Evolutionary conservation across 2,797 vertebrate species (phyloP).

Genomic region (Oreochromis grahami): DNA sequence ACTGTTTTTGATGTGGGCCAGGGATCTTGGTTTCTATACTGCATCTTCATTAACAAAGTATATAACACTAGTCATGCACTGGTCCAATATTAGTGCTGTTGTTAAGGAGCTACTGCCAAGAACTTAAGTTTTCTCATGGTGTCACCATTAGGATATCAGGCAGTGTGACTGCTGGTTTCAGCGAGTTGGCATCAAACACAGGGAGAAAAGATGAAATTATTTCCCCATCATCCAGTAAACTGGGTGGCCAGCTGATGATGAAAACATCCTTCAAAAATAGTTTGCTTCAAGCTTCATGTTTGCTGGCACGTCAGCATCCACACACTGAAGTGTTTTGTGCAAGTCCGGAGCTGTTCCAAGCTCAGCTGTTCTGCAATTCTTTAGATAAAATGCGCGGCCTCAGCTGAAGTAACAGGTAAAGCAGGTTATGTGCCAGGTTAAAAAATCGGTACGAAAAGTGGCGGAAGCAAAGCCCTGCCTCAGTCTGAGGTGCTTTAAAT

Average conservation of each 20-base stretch:
- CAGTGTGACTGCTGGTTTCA: not conserved
- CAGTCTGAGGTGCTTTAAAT: slow-evolving; percentile 1
- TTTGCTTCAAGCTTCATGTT: not conserved
- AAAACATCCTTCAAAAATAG: not conserved
- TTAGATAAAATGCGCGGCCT: not conserved
- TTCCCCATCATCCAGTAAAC: not conserved
- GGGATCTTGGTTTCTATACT: not conserved
- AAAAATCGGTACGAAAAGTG: not conserved
- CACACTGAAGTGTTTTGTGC: not conserved
- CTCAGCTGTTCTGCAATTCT: not conserved
- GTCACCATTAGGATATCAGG: not conserved
- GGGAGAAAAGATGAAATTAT: not conserved
- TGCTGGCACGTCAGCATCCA: not conserved
- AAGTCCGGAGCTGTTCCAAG: not conserved
- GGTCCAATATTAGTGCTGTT: not conserved
- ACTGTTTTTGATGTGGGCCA: too few relatives aligned
- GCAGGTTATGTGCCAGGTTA: not conserved
- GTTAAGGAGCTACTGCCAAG: not conserved
- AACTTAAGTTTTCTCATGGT: not conserved
- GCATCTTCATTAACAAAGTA: not conserved
- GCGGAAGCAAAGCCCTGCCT: slow-evolving; percentile 11
- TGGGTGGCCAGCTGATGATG: not conserved
- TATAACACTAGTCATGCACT: not conserved
- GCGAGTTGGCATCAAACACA: not conserved
- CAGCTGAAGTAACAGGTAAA: not conserved